These are phyloP conservation scores for Gobiocypris rarus DNA, from an alignment of 2,113 vertebrate genomes.

Conservation along the genomic window DNA sequence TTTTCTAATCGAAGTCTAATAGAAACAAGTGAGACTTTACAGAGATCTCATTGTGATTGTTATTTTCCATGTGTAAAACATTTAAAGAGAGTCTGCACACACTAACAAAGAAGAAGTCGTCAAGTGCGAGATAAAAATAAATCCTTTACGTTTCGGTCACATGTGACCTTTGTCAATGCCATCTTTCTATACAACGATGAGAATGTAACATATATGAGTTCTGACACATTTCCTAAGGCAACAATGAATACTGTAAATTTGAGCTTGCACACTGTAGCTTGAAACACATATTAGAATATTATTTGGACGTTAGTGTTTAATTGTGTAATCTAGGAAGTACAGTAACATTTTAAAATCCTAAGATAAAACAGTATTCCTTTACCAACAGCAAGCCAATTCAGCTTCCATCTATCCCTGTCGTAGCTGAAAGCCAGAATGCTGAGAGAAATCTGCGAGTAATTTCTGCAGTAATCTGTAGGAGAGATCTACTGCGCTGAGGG, in stretches of 20 bases:
- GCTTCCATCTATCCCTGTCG: slow-evolving; percentile 29
- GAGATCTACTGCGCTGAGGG: slow-evolving; percentile 50
- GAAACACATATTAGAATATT: neutral
- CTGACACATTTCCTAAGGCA: slow-evolving; percentile 1
- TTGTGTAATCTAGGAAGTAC: neutral
- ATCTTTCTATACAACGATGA: neutral
- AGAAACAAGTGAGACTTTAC: neutral
- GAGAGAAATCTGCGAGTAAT: slow-evolving; percentile 76
- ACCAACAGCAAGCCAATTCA: neutral
- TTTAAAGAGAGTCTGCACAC: too few relatives aligned
- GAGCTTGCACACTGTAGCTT: neutral
- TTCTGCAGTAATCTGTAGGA: slow-evolving; percentile 69
- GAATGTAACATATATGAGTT: neutral
- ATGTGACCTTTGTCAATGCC: too few relatives aligned
- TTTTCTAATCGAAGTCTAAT: neutral
- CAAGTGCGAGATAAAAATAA: too few relatives aligned
- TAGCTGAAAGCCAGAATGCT: slow-evolving; percentile 19
- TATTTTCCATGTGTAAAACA: neutral
- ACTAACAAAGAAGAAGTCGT: too few relatives aligned
- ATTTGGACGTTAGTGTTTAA: neutral
- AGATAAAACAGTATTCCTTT: neutral
- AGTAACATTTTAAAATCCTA: neutral
- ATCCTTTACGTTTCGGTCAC: too few relatives aligned
- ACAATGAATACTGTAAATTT: neutral
- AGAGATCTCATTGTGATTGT: neutral